Evolutionary conservation across 2,888 invertebrate species (phyloP).

Genomic region (Phasia obesa): DNA sequence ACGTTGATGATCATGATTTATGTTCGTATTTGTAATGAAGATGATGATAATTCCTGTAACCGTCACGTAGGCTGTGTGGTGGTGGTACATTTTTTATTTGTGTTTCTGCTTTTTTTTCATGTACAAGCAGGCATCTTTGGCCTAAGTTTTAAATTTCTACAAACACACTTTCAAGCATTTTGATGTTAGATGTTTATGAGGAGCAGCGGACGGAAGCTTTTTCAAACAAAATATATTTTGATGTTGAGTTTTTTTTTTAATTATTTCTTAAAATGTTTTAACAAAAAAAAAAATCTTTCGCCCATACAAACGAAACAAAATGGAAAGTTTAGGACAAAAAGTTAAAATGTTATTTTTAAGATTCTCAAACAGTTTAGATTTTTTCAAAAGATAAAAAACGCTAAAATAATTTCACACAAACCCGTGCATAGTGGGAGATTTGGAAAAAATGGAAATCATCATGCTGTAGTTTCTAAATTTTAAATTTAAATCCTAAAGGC

Average conservation of each 20-base stretch:
- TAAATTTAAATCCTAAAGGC: too few relatives aligned
- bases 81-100: background rate
- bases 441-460: too few relatives aligned
- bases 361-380: background rate
- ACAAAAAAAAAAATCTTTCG: too few relatives aligned
- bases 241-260: background rate
- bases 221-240: too few relatives aligned
- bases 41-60: conserved; percentile 60
- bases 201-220: conserved; percentile 53
- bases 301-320: too few relatives aligned
- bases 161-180: conserved; percentile 9
- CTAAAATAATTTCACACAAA: too few relatives aligned
- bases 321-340: conserved; percentile 49
- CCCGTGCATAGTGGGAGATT: too few relatives aligned
- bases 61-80: conserved; percentile 60
- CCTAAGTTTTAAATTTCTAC: conserved; percentile 25
- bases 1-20: conserved; percentile 38
- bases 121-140: conserved; percentile 57
- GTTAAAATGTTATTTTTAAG: conserved; percentile 54
- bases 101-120: conserved; percentile 20
- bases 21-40: conserved; percentile 29
- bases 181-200: conserved; percentile 3
- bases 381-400: too few relatives aligned
- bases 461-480: too few relatives aligned
- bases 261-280: background rate